phyloP scores from a whole-genome alignment of 2,888 invertebrate genomes.

The Drosophila demipolita region DNA sequence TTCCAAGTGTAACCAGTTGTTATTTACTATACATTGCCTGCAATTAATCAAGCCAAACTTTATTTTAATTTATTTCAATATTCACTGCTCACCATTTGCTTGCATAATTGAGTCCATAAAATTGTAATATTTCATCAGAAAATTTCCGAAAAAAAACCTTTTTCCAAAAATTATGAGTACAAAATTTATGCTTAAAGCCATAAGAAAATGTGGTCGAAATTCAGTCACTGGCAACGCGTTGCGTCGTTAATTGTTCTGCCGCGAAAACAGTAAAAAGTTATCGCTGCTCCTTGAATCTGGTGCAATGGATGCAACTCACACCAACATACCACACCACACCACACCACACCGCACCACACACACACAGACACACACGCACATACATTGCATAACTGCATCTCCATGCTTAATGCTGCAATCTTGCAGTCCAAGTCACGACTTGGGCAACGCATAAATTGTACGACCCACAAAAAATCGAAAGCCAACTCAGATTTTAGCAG shows the following conservation, averaged over 20 bases:
- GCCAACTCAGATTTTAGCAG: conserved; percentile 51
- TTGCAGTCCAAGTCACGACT: conserved; percentile 66
- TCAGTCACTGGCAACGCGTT: conserved; percentile 12
- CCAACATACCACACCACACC: conserved; percentile 6
- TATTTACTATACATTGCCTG: neutral
- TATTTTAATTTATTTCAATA: neutral
- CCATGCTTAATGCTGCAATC: conserved; percentile 15
- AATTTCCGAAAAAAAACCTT: conserved; percentile 1
- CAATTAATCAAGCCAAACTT: neutral
- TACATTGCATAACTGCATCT: conserved; percentile 48
- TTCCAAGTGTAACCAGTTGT: neutral
- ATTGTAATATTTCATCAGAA: neutral
- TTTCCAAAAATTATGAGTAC: conserved; percentile 1
- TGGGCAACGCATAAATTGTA: conserved; percentile 71
- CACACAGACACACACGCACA: conserved; percentile 21
- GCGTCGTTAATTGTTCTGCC: conserved; percentile 50
- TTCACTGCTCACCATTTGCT: neutral
- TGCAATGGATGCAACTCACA: conserved; percentile 51
- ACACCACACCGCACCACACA: conserved; percentile 6
- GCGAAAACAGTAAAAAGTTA: conserved; percentile 35
- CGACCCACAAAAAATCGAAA: conserved; percentile 75
- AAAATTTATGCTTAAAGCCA: conserved; percentile 3
- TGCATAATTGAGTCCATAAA: neutral
- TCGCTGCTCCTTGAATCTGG: conserved; percentile 40
- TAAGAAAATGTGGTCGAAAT: conserved; percentile 39